Conservation (phyloP, 2,113 vertebrate genomes). For the Paralichthys olivaceus region DNA sequence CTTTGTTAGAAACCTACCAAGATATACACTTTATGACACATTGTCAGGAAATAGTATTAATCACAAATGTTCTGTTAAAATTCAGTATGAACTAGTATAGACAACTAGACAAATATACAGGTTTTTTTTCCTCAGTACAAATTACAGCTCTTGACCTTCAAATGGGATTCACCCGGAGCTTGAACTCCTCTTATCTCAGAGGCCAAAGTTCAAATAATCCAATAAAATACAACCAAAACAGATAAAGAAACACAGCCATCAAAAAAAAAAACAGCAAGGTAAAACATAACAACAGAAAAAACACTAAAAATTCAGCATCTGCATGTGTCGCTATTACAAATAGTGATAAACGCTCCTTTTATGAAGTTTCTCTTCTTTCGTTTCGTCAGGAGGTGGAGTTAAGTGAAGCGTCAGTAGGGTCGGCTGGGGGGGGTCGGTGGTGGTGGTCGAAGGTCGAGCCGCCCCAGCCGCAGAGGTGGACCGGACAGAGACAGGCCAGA, state of each 20-base stretch:
- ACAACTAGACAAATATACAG: conserved; percentile 85
- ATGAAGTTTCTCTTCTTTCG: conserved; percentile 39
- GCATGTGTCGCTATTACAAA: conserved; percentile 57
- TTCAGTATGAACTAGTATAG: conserved; percentile 83
- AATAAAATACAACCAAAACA: conserved; percentile 70
- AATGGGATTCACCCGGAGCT: conserved; percentile 72
- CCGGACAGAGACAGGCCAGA: conserved; percentile 78
- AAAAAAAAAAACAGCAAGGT: conserved; percentile 71
- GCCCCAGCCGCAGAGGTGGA: conserved; percentile 73
- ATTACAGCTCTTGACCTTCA: conserved; percentile 71
- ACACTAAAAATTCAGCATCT: conserved; percentile 71
- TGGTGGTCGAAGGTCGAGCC: neutral
- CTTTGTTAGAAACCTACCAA: conserved; percentile 88
- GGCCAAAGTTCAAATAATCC: conserved; percentile 73
- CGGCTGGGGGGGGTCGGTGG: conserved; percentile 60
- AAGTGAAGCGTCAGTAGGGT: conserved; percentile 84
- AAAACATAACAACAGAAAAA: conserved; percentile 74
- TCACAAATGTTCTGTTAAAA: conserved; percentile 79
- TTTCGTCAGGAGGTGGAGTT: conserved; percentile 78
- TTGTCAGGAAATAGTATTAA: conserved; percentile 84
- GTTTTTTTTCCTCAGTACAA: conserved; percentile 69
- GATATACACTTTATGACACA: conserved; percentile 89
- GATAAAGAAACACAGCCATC: conserved; percentile 60
- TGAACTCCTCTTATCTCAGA: conserved; percentile 56
- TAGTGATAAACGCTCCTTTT: conserved; percentile 40